phyloP scores from a whole-genome alignment of 2,888 invertebrate species.

The Acanthococcus lagerstroemiae region DNA sequence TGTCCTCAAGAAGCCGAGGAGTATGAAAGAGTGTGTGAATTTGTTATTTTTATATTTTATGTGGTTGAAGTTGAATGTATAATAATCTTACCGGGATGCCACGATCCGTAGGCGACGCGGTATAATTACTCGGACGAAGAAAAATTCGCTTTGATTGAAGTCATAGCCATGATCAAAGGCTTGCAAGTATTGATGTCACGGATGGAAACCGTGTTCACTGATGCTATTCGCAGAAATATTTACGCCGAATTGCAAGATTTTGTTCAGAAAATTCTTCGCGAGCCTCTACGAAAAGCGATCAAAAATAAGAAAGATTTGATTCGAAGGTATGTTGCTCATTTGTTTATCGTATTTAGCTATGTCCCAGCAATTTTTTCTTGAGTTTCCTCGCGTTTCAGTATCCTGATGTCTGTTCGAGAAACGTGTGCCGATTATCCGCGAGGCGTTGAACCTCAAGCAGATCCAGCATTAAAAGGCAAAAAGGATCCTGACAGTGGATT shows the following conservation, averaged over 20 bases:
- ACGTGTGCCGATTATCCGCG: constrained; percentile 95
- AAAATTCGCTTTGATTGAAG: constrained; percentile 94
- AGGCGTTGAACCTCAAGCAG: constrained; percentile 81
- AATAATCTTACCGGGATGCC: background rate
- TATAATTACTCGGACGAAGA: constrained; percentile 97
- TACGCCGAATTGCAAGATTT: constrained; percentile 96
- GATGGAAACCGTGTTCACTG: constrained; percentile 93
- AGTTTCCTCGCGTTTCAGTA: constrained; percentile 49
- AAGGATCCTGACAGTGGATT: constrained; percentile 88
- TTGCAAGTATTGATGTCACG: constrained; percentile 91
- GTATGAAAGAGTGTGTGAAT: constrained; percentile 72
- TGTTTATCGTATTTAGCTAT: background rate
- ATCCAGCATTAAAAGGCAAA: constrained; percentile 84
- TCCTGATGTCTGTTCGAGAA: constrained; percentile 92
- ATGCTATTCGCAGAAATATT: constrained; percentile 80
- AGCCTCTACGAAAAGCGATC: constrained; percentile 88
- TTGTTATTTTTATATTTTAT: background rate
- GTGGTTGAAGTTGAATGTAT: background rate
- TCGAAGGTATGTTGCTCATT: constrained; percentile 48
- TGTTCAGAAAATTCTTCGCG: constrained; percentile 76
- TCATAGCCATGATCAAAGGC: constrained; percentile 98
- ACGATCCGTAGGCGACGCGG: constrained; percentile 62
- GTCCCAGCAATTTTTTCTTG: background rate
- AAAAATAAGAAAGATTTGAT: constrained; percentile 97
- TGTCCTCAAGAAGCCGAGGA: constrained; percentile 96